Evolutionary conservation across 1,140 invertebrate species (phyloP).

Genomic region (Drosophila oshimai): DNA sequence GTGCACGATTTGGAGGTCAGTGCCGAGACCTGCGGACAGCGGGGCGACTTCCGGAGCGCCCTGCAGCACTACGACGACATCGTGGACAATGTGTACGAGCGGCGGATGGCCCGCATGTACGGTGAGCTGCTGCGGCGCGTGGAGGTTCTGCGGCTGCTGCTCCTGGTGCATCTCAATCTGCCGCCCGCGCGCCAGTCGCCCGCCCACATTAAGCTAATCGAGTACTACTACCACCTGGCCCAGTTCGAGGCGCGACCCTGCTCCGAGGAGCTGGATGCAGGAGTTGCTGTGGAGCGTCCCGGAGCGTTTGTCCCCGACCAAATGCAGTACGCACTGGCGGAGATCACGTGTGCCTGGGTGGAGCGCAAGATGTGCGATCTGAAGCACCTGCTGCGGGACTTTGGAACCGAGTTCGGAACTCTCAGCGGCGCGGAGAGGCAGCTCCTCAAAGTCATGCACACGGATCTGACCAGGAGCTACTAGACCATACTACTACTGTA

Average conservation of each 20-base stretch:
- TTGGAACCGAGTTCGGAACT: slow-evolving; percentile 47
- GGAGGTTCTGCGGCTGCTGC: slow-evolving; percentile 67
- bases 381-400: slow-evolving; percentile 54
- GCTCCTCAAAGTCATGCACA: slow-evolving; percentile 41
- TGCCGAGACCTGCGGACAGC: slow-evolving; percentile 51
- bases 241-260: slow-evolving; percentile 37
- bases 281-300: slow-evolving; percentile 42
- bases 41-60: slow-evolving; percentile 59
- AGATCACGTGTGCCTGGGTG: slow-evolving; percentile 67
- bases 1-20: slow-evolving; percentile 69
- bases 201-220: slow-evolving; percentile 79
- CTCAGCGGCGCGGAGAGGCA: slow-evolving; percentile 51
- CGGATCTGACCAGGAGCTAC: slow-evolving; percentile 45
- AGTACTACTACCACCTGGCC: slow-evolving; percentile 67
- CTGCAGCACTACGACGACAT: slow-evolving; percentile 79
- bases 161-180: slow-evolving; percentile 69
- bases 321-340: slow-evolving; percentile 64
- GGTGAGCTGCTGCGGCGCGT: slow-evolving; percentile 60
- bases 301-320: slow-evolving; percentile 61
- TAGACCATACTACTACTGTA: slow-evolving; percentile 20
- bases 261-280: slow-evolving; percentile 12
- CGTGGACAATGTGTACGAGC: slow-evolving; percentile 78
- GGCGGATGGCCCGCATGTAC: slow-evolving; percentile 64
- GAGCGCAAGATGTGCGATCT: slow-evolving; percentile 66
- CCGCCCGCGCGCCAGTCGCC: slow-evolving; percentile 77